Conservation (phyloP, 2,113 vertebrate species). For the Scalopus aquaticus region DNA sequence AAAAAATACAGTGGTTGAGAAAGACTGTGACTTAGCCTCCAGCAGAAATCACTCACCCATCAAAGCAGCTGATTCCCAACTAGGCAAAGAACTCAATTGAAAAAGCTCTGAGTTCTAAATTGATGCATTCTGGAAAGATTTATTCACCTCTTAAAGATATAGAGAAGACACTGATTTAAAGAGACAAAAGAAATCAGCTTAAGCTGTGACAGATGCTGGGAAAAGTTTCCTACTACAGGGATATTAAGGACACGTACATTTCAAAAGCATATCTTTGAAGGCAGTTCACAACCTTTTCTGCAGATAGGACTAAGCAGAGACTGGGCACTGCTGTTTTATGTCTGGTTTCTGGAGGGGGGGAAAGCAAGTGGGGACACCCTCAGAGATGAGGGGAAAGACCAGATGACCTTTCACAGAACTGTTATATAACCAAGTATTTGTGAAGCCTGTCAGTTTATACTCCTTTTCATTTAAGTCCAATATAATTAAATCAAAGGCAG, state of each 20-base stretch:
- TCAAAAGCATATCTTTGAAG: neutral
- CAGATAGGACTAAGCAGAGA: neutral
- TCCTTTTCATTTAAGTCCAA: neutral
- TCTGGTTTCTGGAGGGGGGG: neutral
- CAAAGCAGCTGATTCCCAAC: neutral
- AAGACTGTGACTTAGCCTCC: neutral
- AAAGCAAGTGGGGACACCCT: accelerated
- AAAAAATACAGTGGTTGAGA: neutral
- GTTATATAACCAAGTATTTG: neutral
- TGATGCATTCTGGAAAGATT: neutral
- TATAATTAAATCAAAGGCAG: neutral
- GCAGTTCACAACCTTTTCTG: neutral
- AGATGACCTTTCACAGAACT: neutral
- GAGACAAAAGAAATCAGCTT: neutral
- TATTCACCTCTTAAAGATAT: neutral
- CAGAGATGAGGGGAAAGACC: neutral
- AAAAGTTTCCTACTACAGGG: neutral
- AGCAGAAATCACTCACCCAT: neutral
- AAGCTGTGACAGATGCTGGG: neutral
- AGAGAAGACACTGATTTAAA: neutral
- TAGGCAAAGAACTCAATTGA: neutral
- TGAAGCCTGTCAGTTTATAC: neutral
- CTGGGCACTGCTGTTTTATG: neutral
- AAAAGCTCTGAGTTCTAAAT: neutral
- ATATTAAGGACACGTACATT: accelerated